Conservation (phyloP, 2,113 vertebrate genomes). For the Leucopsar rothschildi region DNA sequence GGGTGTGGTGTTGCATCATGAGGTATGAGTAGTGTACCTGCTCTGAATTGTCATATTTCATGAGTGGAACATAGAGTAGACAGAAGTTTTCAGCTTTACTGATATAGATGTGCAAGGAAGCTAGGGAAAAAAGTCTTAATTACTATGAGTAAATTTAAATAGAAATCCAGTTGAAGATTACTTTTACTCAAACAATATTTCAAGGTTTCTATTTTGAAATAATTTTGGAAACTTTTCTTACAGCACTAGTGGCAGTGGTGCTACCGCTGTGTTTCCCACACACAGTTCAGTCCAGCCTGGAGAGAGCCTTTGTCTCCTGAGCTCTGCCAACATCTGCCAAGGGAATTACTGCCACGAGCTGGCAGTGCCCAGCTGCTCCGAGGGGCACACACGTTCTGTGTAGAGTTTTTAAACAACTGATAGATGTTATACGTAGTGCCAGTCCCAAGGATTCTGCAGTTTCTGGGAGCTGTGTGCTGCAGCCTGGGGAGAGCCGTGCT, state of each 20-base stretch:
- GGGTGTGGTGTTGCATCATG: neutral
- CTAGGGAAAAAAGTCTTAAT: neutral
- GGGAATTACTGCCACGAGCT: neutral
- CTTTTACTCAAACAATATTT: neutral
- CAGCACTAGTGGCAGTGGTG: neutral
- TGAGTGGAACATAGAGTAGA: neutral
- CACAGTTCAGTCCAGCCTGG: too few species aligned
- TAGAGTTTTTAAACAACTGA: fast-evolving
- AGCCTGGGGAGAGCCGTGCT: neutral
- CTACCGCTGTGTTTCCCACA: neutral
- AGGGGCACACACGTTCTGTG: neutral
- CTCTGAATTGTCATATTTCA: neutral
- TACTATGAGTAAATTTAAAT: neutral
- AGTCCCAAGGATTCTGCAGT: neutral
- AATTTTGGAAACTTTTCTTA: neutral
- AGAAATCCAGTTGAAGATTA: neutral
- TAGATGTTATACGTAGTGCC: fast-evolving
- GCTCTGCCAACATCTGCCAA: neutral
- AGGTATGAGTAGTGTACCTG: neutral
- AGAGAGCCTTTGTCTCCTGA: neutral
- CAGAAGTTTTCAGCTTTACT: neutral
- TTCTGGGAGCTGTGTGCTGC: neutral
- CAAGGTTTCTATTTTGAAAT: neutral
- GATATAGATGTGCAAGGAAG: neutral
- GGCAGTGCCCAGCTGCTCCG: neutral